Conservation (phyloP, 2,888 invertebrate genomes). For the Catocala sponsa region DNA sequence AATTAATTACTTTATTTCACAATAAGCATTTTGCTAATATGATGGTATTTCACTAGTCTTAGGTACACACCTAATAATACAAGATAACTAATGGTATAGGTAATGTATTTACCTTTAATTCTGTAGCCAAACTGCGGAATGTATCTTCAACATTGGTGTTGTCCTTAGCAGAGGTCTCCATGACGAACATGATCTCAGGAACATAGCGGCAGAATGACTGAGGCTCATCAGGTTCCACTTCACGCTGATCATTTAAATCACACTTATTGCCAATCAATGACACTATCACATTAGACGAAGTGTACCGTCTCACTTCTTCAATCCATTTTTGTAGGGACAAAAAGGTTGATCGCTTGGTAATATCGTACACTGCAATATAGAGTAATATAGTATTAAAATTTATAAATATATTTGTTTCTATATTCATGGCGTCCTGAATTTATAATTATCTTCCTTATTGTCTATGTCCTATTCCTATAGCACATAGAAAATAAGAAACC, state of each 20-base stretch:
- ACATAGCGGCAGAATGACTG: conserved; percentile 95
- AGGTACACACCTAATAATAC: not conserved
- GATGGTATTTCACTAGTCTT: no score
- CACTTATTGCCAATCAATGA: conserved; percentile 97
- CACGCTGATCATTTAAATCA: conserved; percentile 93
- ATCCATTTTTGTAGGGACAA: conserved; percentile 97
- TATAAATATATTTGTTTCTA: no score
- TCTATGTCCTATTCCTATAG: no score
- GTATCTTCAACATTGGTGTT: conserved; percentile 97
- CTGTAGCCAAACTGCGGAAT: conserved; percentile 95
- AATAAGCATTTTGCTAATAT: no score
- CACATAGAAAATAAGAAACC: no score
- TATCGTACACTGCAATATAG: conserved; percentile 93
- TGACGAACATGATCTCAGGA: conserved; percentile 94
- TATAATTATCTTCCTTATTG: no score
- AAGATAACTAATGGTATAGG: not conserved
- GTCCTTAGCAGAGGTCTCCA: conserved; percentile 97
- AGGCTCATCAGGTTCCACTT: conserved; percentile 95
- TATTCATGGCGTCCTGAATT: no score
- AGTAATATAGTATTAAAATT: not conserved
- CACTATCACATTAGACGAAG: conserved; percentile 96
- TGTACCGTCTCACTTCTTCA: conserved; percentile 97
- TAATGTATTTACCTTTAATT: conserved; percentile 90
- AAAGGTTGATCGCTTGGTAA: conserved; percentile 97
- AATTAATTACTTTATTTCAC: no score